Conservation (phyloP, 1,140 invertebrate species). For the Anthonomus grandis region DNA sequence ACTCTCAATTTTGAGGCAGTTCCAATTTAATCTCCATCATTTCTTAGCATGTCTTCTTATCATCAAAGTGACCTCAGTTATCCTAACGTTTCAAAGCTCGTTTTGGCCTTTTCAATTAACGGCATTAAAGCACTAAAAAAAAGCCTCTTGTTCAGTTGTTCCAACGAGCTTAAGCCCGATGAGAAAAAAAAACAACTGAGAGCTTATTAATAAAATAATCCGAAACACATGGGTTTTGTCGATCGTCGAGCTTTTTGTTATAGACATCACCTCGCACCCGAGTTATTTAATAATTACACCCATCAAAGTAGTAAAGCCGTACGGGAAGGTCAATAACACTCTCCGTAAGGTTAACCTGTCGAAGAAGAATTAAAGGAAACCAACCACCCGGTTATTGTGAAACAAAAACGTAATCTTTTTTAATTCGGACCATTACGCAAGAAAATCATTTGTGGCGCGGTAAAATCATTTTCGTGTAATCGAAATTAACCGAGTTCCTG, state of each 20-base stretch:
- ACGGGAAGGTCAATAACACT: constrained; percentile 28
- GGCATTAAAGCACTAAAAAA: too few relatives aligned
- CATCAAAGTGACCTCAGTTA: too few relatives aligned
- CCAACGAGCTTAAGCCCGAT: not conserved
- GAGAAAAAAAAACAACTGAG: not conserved
- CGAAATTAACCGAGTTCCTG: constrained; percentile 25
- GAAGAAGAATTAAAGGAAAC: constrained; percentile 14
- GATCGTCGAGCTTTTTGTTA: constrained; percentile 7
- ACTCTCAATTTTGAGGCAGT: too few relatives aligned
- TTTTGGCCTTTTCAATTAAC: too few relatives aligned
- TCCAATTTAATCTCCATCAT: too few relatives aligned
- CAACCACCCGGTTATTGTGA: not conserved
- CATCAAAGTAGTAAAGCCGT: constrained; percentile 19
- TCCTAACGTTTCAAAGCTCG: too few relatives aligned
- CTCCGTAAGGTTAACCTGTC: constrained; percentile 17
- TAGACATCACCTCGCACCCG: constrained; percentile 18
- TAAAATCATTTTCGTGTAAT: constrained; percentile 31
- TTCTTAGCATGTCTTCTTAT: too few relatives aligned
- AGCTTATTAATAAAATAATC: constrained; percentile 12
- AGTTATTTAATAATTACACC: constrained; percentile 22
- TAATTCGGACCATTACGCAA: constrained; percentile 29
- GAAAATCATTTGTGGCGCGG: constrained; percentile 16
- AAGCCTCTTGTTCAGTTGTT: too few relatives aligned
- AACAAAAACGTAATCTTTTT: constrained; percentile 31
- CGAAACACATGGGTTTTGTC: not conserved